phyloP scores from a whole-genome alignment of 2,888 invertebrate species.

The Tachina lurida region DNA sequence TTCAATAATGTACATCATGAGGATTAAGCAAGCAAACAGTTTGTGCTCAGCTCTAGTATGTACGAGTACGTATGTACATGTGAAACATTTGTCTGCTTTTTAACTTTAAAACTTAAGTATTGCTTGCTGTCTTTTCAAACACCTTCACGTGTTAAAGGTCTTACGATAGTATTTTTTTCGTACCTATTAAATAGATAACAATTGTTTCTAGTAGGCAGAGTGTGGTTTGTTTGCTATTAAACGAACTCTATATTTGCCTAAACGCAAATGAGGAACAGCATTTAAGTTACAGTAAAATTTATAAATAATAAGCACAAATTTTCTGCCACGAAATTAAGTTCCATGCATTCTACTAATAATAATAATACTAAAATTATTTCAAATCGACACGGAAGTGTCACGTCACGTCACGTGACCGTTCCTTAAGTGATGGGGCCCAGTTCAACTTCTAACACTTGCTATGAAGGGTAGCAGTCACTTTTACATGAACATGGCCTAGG shows the following conservation, averaged over 20 bases:
- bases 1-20: too few species aligned
- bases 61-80: not conserved
- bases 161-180: not conserved
- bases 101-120: not conserved
- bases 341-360: too few species aligned
- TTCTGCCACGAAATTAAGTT: too few species aligned
- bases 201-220: not conserved
- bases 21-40: too few species aligned
- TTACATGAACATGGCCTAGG: too few species aligned
- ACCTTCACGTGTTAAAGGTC: not conserved
- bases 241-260: slow-evolving; percentile 24
- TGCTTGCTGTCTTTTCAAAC: not conserved
- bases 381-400: too few species aligned
- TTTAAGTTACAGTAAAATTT: not conserved
- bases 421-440: too few species aligned
- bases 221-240: slow-evolving; percentile 22
- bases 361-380: too few species aligned
- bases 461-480: too few species aligned
- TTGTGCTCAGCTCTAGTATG: too few species aligned
- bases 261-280: slow-evolving; percentile 32
- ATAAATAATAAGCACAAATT: slow-evolving; percentile 18
- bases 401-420: too few species aligned
- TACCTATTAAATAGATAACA: slow-evolving; percentile 22
- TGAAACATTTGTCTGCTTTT: not conserved
- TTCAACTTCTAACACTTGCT: too few species aligned